phyloP scores from a whole-genome alignment of 2,888 invertebrate species.

The Leucoma salicis region DNA sequence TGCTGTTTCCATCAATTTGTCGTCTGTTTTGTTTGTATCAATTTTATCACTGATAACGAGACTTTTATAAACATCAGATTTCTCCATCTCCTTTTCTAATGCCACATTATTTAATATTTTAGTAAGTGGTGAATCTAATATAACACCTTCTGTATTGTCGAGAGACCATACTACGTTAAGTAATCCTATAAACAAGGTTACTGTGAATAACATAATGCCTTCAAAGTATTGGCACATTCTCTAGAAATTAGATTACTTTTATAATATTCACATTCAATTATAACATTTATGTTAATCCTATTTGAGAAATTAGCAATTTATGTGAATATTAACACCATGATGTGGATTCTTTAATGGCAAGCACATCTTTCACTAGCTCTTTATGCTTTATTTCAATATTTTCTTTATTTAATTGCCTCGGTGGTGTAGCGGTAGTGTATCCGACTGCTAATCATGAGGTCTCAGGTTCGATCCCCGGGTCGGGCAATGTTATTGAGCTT shows the following conservation, averaged over 20 bases:
- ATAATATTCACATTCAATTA: conserved; percentile 17
- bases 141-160: neutral
- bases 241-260: conserved; percentile 7
- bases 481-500: too few relatives aligned
- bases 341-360: too few relatives aligned
- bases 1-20: conserved; percentile 44
- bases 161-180: conserved; percentile 8
- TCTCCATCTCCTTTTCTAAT: conserved; percentile 5
- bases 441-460: too few relatives aligned
- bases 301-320: too few relatives aligned
- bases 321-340: too few relatives aligned
- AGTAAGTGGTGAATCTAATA: neutral
- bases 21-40: neutral
- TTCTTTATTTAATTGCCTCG: too few relatives aligned
- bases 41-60: neutral
- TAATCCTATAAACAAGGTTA: conserved; percentile 6
- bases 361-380: too few relatives aligned
- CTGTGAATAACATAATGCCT: conserved; percentile 16
- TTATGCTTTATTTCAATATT: too few relatives aligned
- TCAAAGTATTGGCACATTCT: neutral
- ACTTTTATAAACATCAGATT: neutral
- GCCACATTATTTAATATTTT: neutral
- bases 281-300: conserved; percentile 13
- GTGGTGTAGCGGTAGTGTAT: too few relatives aligned
- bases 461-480: too few relatives aligned